phyloP scores from a whole-genome alignment of 2,797 vertebrate species.

The Natrix natrix region DNA sequence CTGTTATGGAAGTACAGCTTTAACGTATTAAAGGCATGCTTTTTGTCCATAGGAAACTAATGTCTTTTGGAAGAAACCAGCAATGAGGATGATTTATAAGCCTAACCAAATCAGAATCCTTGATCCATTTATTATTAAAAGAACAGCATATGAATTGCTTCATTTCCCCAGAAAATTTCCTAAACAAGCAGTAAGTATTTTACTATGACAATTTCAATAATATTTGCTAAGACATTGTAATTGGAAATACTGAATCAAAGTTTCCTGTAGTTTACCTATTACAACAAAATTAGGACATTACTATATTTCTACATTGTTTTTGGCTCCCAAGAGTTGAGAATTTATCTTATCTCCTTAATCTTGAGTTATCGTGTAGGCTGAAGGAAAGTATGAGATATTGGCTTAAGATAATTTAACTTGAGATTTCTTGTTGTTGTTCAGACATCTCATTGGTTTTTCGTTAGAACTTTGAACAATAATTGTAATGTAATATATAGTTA shows the following conservation, averaged over 20 bases:
- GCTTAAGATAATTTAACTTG: not conserved
- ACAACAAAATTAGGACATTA: not conserved
- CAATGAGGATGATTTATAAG: constrained; percentile 75
- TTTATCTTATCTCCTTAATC: not conserved
- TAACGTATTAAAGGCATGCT: not conserved
- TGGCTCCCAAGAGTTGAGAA: not conserved
- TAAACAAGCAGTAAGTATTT: constrained; percentile 68
- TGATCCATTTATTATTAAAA: constrained; percentile 74
- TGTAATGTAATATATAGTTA: not conserved
- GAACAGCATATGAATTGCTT: constrained; percentile 73
- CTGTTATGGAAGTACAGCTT: constrained; percentile 10
- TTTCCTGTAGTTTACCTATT: not conserved
- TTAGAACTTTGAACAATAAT: not conserved
- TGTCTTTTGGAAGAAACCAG: constrained; percentile 79
- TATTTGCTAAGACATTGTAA: not conserved
- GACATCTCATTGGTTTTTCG: not conserved
- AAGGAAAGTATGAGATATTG: not conserved
- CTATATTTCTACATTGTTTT: not conserved
- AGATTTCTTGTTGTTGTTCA: not conserved
- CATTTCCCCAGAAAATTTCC: constrained; percentile 71
- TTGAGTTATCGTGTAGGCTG: not conserved
- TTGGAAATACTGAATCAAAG: not conserved
- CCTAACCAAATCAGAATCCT: constrained; percentile 75
- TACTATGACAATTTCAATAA: constrained; percentile 29
- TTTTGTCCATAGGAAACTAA: constrained; percentile 60